Base-by-base conservation (phyloP, 2,797 vertebrate species). In the Todus mexicanus region DNA sequence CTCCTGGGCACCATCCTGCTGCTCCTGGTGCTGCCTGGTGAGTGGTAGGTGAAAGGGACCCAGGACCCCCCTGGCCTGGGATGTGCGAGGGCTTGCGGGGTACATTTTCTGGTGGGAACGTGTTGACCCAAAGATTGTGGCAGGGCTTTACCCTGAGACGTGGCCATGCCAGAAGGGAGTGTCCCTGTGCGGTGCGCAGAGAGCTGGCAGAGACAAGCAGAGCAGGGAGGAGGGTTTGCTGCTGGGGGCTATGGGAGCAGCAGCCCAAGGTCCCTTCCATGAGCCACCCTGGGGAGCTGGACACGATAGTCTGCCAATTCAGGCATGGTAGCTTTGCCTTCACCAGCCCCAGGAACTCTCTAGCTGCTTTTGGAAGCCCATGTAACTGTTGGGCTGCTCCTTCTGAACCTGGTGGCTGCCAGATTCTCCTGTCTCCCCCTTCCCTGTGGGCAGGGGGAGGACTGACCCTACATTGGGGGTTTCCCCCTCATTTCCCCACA, bases 301-400 rank as follows among this genome's bases (percentile, higher is more conserved):
- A 17, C 6, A 2, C 1, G 0, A 31, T 7, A 29, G 19, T 1
- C 1, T 21, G 29, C 29, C 47, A 47, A 13, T 1, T 1, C 15
- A 53, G 31, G 29, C 31, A 5, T 1, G 2, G 37, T 21, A 29
- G 38, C 20, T 70, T 73, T 59, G 38, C 33, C 20, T 47, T 68
- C 27, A 27, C 37, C n/a, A 38, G 12, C 56, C 43, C 35, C 0
- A 0, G 12, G 2, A 0, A 2, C 14, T 29, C 11, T 18, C 33
- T 15, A 4, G 29, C 4, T 56, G 60, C 11, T 47, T 56, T 64
- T 31, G 21, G 73, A 80, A 91, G 18, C 9, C 42, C 26, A 3
- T 0, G 1, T 26, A 47, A 16, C 33, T 9, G 13, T 29, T 56
- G 72, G 51, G 45, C 37, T 43, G 13, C 51, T 72, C 54, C 20